Evolutionary conservation across 1,140 invertebrate genomes (phyloP).

Genomic region (Drosophila trapezifrons): DNA sequence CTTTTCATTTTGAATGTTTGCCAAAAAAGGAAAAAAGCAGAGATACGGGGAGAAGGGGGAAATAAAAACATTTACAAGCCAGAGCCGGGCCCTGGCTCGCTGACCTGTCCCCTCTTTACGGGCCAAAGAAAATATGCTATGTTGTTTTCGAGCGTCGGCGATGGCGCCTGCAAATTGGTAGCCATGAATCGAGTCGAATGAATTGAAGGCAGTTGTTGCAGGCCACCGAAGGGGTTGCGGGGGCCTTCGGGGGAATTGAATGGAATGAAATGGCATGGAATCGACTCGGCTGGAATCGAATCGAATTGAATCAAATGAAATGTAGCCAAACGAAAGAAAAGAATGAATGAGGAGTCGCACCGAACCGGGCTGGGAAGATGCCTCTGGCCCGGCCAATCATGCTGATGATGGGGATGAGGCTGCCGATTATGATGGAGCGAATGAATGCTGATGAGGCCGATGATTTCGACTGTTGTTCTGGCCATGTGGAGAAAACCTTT

Average conservation of each 20-base stretch:
- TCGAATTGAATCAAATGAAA: constrained; percentile 59
- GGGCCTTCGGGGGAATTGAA: constrained; percentile 2
- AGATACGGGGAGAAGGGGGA: constrained; percentile 15
- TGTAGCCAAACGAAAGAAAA: constrained; percentile 34
- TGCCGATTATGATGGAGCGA: constrained; percentile 37
- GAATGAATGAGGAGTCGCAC: constrained; percentile 10
- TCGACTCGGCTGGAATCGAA: constrained; percentile 56
- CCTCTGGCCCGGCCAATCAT: constrained; percentile 46
- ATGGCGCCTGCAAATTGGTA: constrained; percentile 77
- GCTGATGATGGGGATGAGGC: constrained; percentile 41
- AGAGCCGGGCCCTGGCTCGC: constrained; percentile 29
- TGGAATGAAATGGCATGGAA: constrained; percentile 42
- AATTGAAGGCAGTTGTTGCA: constrained; percentile 35
- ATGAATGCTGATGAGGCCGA: constrained; percentile 44
- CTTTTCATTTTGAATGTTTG: constrained; percentile 72
- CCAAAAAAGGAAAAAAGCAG: constrained; percentile 35
- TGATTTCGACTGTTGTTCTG: constrained; percentile 46
- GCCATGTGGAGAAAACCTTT: neutral
- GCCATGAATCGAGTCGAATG: constrained; percentile 63
- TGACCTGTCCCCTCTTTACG: constrained; percentile 52
- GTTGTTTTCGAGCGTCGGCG: constrained; percentile 64
- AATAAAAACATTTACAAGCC: constrained; percentile 78
- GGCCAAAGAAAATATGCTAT: constrained; percentile 58
- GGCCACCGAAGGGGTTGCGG: constrained; percentile 13
- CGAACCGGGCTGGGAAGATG: neutral